Percentiles rank a stretch among this genome's conserved stretches.
Conservation (phyloP, 2,797 vertebrate species). For the Alfaro cultratus region DNA sequence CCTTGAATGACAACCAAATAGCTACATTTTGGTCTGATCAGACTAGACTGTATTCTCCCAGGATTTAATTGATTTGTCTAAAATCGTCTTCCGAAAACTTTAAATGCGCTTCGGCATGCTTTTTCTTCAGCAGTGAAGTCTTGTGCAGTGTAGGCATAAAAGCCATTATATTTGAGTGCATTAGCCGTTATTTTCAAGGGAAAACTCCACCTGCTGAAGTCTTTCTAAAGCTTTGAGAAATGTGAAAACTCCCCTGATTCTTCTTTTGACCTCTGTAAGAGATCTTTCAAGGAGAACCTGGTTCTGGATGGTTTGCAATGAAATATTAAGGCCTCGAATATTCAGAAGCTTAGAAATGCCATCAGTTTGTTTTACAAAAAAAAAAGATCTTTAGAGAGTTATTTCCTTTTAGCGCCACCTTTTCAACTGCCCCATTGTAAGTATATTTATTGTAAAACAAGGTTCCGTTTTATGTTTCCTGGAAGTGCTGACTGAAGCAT, state of each 20-base stretch:
- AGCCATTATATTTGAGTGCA: neutral
- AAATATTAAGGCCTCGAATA: neutral
- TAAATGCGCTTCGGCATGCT: neutral
- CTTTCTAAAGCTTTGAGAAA: neutral
- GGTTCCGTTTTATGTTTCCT: neutral
- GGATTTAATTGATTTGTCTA: neutral
- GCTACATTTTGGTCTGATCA: neutral
- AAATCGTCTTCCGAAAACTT: neutral
- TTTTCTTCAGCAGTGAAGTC: neutral
- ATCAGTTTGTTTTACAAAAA: neutral
- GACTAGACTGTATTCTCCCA: neutral
- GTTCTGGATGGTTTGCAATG: neutral
- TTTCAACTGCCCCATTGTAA: no score
- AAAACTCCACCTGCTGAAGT: neutral
- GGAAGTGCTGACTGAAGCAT: slow-evolving; percentile 55
- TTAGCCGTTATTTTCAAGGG: neutral
- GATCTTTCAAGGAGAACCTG: neutral
- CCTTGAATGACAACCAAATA: neutral
- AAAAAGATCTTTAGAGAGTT: neutral
- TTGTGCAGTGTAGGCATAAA: neutral
- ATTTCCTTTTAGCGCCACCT: neutral
- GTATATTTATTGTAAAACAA: neutral
- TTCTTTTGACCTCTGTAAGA: neutral
- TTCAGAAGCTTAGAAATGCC: neutral
- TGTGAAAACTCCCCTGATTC: neutral